phyloP scores from a whole-genome alignment of 2,113 vertebrate genomes.

The Lipophrys pholis region DNA sequence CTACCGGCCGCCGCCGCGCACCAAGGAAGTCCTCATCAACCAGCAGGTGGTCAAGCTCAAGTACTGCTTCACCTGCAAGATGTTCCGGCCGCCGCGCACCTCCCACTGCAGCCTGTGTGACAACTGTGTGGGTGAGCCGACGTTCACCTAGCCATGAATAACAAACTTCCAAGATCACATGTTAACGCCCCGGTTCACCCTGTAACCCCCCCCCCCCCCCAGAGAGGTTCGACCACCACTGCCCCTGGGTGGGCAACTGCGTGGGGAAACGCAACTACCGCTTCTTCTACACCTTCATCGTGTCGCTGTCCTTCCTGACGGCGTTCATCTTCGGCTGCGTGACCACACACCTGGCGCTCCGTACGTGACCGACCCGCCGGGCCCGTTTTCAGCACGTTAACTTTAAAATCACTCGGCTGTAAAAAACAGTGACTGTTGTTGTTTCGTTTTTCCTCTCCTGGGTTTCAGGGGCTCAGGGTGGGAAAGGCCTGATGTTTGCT shows the following conservation, averaged over 20 bases:
- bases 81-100: conserved; percentile 94
- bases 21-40: conserved; percentile 93
- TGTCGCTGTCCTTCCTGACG: conserved; percentile 94
- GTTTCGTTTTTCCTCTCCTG: neutral
- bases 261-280: conserved; percentile 96
- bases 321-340: conserved; percentile 96
- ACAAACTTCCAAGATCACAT: too few species aligned
- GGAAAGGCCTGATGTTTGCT: conserved; percentile 86
- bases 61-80: conserved; percentile 98
- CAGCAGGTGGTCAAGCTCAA: conserved; percentile 94
- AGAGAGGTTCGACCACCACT: conserved; percentile 98
- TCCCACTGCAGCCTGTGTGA: conserved; percentile 97
- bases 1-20: conserved; percentile 90
- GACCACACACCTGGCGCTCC: conserved; percentile 92
- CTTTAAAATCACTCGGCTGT: too few species aligned
- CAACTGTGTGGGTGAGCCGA: conserved; percentile 93
- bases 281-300: conserved; percentile 96
- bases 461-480: conserved; percentile 87
- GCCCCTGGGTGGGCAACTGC: conserved; percentile 98
- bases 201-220: conserved; percentile 22
- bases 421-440: too few species aligned
- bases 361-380: conserved; percentile 78
- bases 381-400: too few species aligned
- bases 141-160: conserved; percentile 40
- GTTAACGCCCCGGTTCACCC: too few species aligned